Evolutionary conservation across 1,140 invertebrate genomes (phyloP).

Genomic region (Drosophila nebulosa): DNA sequence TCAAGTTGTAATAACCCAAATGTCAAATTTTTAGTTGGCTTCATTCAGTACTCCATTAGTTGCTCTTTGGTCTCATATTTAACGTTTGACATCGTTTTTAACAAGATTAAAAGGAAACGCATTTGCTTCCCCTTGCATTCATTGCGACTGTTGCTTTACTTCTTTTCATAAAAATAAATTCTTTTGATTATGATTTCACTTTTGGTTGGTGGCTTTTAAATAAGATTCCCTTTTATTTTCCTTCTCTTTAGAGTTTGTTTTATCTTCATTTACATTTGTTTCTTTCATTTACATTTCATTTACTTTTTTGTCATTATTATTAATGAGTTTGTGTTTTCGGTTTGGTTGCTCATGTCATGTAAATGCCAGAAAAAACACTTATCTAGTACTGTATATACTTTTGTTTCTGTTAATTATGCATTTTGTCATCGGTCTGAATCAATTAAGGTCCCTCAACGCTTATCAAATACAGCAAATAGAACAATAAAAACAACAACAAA

Average conservation of each 20-base stretch:
- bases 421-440: conserved; percentile 20
- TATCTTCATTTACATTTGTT: background rate
- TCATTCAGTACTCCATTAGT: background rate
- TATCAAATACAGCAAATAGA: conserved; percentile 15
- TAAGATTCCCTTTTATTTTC: background rate
- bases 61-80: background rate
- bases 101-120: background rate
- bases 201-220: background rate
- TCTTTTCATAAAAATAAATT: background rate
- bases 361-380: conserved; percentile 28
- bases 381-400: conserved; percentile 32
- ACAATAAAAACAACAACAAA: conserved; percentile 22
- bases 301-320: background rate
- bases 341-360: conserved; percentile 21
- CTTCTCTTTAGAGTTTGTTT: too few relatives aligned
- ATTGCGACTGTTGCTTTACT: background rate
- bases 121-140: background rate
- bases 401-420: conserved; percentile 34
- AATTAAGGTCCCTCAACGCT: conserved; percentile 31
- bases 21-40: too few relatives aligned
- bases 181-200: background rate
- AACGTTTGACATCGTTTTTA: background rate
- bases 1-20: background rate
- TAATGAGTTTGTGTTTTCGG: background rate
- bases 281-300: background rate